phyloP scores from a whole-genome alignment of 2,888 invertebrate genomes.

The Rhyacophila evoluta region DNA sequence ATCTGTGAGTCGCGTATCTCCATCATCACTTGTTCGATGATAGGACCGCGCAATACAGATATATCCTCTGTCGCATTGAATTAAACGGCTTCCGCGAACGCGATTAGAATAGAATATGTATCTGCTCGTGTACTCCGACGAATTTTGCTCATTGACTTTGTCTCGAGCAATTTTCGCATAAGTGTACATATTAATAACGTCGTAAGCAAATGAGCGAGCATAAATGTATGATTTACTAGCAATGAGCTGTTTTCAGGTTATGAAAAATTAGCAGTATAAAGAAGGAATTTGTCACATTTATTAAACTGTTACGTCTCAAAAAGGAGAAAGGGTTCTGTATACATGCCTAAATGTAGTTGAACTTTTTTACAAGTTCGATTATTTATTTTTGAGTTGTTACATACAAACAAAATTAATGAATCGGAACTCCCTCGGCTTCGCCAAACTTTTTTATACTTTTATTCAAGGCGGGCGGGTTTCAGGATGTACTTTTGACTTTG shows the following conservation, averaged over 20 bases:
- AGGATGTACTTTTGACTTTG: conserved; percentile 5
- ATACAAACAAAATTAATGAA: conserved; percentile 19
- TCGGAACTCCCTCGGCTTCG: background rate
- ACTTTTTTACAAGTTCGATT: background rate
- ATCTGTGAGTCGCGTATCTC: background rate
- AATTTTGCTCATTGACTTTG: conserved; percentile 15
- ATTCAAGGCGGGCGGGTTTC: background rate
- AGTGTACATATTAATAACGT: too few species aligned
- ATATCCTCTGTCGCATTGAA: background rate
- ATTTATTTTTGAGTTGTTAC: background rate
- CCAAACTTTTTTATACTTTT: background rate
- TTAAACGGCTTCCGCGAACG: background rate
- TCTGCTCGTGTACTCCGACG: conserved; percentile 15
- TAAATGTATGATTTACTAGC: too few species aligned
- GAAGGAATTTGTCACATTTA: background rate
- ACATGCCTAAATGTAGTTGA: background rate
- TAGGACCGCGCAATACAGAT: background rate
- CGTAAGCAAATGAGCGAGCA: too few species aligned
- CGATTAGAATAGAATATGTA: conserved; percentile 6
- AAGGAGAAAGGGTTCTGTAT: background rate
- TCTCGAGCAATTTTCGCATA: too few species aligned
- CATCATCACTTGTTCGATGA: background rate
- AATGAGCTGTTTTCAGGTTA: background rate
- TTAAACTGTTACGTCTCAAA: background rate
- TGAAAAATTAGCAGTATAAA: too few species aligned